These are phyloP conservation scores for Linnaemya tessellans DNA, from an alignment of 2,888 invertebrate genomes.

Conservation along the genomic window DNA sequence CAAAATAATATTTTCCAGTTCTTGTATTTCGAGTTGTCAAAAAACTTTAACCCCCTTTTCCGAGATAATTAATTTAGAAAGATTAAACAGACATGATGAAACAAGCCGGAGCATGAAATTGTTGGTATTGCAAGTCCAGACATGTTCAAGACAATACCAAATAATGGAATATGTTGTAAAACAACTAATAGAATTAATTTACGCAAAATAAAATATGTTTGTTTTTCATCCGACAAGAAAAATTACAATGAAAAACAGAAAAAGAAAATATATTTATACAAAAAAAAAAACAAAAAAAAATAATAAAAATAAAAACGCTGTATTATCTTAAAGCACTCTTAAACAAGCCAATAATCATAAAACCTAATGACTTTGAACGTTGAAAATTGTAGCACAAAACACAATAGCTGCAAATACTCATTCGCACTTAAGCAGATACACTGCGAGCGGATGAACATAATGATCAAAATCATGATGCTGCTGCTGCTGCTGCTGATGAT, in stretches of 20 bases:
- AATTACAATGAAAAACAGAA: conserved; percentile 35
- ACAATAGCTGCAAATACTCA: conserved; percentile 47
- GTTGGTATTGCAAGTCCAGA: conserved; percentile 68
- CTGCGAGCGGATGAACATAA: conserved; percentile 61
- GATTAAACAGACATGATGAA: not conserved
- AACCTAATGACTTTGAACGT: conserved; percentile 79
- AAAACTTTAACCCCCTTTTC: not conserved
- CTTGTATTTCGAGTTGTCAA: too few relatives aligned
- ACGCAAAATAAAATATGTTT: conserved; percentile 73
- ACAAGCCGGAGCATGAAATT: conserved; percentile 77
- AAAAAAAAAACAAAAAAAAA: conserved; percentile 58
- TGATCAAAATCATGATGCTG: conserved; percentile 52
- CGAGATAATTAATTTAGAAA: not conserved
- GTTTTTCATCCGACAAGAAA: conserved; percentile 60
- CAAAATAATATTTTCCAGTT: not conserved
- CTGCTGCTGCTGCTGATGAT: not conserved
- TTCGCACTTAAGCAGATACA: conserved; percentile 32
- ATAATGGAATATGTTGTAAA: conserved; percentile 4
- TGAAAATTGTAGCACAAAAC: conserved; percentile 53
- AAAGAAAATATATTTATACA: conserved; percentile 46
- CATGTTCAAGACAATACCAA: not conserved
- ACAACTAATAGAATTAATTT: conserved; percentile 52
- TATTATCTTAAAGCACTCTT: conserved; percentile 73
- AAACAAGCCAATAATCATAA: conserved; percentile 82
- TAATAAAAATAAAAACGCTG: conserved; percentile 54